These are phyloP conservation scores for Trididemnum clinides DNA, from an alignment of 23 tunicate species.

Conservation along the genomic window DNA sequence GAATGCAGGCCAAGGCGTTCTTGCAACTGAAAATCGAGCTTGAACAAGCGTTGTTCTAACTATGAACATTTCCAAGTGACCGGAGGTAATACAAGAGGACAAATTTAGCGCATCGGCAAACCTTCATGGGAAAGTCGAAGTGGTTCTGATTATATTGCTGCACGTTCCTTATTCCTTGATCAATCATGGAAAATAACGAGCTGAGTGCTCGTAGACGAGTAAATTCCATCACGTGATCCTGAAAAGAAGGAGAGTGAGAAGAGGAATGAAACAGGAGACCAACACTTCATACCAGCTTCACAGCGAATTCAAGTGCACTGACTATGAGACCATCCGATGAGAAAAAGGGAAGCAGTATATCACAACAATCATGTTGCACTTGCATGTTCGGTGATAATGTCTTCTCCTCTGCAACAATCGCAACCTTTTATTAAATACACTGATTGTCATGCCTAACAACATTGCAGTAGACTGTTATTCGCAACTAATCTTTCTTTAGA, in stretches of 20 bases:
- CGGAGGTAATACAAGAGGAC: too few relatives aligned
- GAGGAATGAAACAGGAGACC: background rate
- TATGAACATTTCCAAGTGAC: too few relatives aligned
- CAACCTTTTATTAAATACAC: background rate
- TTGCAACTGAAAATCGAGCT: too few relatives aligned
- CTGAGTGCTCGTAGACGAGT: conserved; percentile 75
- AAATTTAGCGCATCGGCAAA: too few relatives aligned
- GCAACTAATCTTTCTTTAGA: too few relatives aligned
- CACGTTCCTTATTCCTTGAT: conserved; percentile 87
- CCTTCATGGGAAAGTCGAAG: conserved; percentile 84
- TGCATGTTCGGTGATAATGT: conserved; percentile 72
- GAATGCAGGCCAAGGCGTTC: too few relatives aligned
- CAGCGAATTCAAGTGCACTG: conserved; percentile 56
- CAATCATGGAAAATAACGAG: conserved; percentile 93
- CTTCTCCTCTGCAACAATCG: conserved; percentile 33
- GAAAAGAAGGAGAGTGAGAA: background rate
- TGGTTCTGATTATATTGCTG: conserved; percentile 92
- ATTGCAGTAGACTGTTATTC: too few relatives aligned
- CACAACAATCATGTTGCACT: conserved; percentile 79
- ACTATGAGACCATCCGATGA: conserved; percentile 85
- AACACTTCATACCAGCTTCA: conserved; percentile 55
- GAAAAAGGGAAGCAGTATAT: conserved; percentile 69
- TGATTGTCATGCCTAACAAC: background rate
- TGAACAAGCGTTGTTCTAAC: too few relatives aligned
- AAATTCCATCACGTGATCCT: conserved; percentile 97